These are phyloP conservation scores for Doris montereyensis DNA, from an alignment of 2,888 invertebrate species.

Conservation along the genomic window DNA sequence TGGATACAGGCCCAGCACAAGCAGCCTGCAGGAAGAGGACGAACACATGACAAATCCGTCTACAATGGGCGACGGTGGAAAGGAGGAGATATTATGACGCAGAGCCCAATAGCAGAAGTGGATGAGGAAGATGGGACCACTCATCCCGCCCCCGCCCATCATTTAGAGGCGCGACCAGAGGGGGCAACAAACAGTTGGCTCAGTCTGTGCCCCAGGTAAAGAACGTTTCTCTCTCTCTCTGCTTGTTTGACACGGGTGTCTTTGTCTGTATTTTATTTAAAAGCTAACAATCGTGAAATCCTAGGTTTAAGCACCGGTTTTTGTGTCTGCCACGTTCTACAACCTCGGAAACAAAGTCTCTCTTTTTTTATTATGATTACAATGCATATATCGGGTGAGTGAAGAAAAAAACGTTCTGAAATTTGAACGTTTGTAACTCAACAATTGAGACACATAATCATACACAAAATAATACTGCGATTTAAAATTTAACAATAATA, in stretches of 20 bases:
- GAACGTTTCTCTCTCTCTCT: neutral
- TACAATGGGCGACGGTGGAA: neutral
- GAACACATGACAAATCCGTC: constrained; percentile 18
- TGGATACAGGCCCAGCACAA: constrained; percentile 44
- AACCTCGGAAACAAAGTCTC: too few species aligned
- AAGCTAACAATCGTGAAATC: neutral
- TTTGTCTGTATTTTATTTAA: neutral
- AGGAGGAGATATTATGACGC: constrained; percentile 29
- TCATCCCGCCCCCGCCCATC: constrained; percentile 65
- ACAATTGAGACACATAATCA: too few species aligned
- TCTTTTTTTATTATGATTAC: too few species aligned
- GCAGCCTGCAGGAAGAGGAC: constrained; percentile 52
- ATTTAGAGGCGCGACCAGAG: constrained; percentile 55
- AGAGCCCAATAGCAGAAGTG: constrained; percentile 45
- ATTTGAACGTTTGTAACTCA: too few species aligned
- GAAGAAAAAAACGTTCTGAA: too few species aligned
- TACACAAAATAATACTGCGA: too few species aligned
- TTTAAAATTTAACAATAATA: too few species aligned
- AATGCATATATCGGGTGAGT: too few species aligned
- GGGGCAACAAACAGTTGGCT: constrained; percentile 45
- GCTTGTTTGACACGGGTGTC: constrained; percentile 4
- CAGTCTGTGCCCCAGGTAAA: constrained; percentile 64
- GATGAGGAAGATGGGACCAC: constrained; percentile 54
- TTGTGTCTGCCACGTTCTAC: too few species aligned
- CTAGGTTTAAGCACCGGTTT: neutral